phyloP scores from a whole-genome alignment of 2,797 vertebrate genomes.

The Calcarius lapponicus region DNA sequence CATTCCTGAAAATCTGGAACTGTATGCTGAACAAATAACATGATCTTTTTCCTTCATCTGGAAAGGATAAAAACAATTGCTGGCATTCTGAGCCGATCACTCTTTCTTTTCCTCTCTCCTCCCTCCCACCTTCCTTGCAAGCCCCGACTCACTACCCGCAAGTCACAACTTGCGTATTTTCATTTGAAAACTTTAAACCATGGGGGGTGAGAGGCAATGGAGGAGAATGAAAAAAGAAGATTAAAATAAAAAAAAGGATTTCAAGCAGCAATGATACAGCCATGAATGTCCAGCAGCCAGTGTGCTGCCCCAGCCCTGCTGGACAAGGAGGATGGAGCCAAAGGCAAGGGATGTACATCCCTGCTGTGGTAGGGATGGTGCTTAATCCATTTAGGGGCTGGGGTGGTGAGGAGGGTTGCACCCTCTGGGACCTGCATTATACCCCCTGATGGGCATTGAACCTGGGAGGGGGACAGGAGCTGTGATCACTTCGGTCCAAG shows the following conservation, averaged over 20 bases:
- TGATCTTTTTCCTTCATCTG: slow-evolving; percentile 72
- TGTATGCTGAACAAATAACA: slow-evolving; percentile 75
- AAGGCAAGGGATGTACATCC: background rate
- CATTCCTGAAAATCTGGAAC: slow-evolving; percentile 79
- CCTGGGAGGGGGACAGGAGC: background rate
- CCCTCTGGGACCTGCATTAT: background rate
- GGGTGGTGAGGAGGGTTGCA: background rate
- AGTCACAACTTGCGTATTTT: slow-evolving; percentile 67
- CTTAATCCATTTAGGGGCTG: background rate
- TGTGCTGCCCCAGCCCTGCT: background rate
- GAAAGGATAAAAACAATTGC: slow-evolving; percentile 72
- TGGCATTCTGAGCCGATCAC: slow-evolving; percentile 62
- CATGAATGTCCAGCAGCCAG: background rate
- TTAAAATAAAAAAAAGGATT: background rate
- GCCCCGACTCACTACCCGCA: slow-evolving; percentile 51
- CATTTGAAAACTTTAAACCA: slow-evolving; percentile 66
- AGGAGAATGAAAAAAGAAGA: slow-evolving; percentile 46
- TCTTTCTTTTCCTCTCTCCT: slow-evolving; percentile 57
- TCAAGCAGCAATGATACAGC: background rate
- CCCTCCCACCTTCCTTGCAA: slow-evolving; percentile 47
- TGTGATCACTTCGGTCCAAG: background rate
- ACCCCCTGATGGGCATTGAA: rapidly evolving
- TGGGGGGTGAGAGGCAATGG: background rate
- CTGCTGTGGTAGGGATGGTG: background rate
- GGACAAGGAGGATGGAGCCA: background rate